Conservation (phyloP, 1,140 invertebrate species). For the Potamilus streckersoni region DNA sequence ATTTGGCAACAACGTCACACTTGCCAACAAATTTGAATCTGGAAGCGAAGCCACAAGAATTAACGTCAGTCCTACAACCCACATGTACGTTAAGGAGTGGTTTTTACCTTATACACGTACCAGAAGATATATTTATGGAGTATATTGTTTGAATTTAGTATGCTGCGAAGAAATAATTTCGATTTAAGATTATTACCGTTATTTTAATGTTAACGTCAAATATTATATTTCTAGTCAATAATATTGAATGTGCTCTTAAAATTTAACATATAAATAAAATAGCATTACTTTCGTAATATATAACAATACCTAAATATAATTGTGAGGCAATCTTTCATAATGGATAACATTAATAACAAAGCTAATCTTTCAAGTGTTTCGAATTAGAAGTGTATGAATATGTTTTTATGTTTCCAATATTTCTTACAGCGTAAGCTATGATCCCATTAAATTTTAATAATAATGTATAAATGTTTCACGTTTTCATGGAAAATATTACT, state of each 20-base stretch:
- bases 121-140: background rate
- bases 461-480: too few species aligned
- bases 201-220: background rate
- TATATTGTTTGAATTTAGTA: background rate
- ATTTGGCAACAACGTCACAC: constrained; percentile 81
- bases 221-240: background rate
- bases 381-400: too few species aligned
- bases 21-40: constrained; percentile 96
- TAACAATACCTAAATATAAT: too few species aligned
- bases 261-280: background rate
- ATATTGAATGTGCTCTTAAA: background rate
- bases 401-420: too few species aligned
- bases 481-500: too few species aligned
- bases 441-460: too few species aligned
- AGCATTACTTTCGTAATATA: too few species aligned
- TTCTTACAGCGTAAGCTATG: too few species aligned
- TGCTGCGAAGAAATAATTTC: background rate
- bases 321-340: too few species aligned
- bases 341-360: too few species aligned
- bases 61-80: constrained; percentile 93
- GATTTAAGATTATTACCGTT: background rate
- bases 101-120: background rate
- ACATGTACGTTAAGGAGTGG: constrained; percentile 77
- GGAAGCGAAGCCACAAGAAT: constrained; percentile 89
- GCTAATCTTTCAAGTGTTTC: too few species aligned